phyloP scores from a whole-genome alignment of 2,113 vertebrate genomes.

The Ailuropoda melanoleuca region DNA sequence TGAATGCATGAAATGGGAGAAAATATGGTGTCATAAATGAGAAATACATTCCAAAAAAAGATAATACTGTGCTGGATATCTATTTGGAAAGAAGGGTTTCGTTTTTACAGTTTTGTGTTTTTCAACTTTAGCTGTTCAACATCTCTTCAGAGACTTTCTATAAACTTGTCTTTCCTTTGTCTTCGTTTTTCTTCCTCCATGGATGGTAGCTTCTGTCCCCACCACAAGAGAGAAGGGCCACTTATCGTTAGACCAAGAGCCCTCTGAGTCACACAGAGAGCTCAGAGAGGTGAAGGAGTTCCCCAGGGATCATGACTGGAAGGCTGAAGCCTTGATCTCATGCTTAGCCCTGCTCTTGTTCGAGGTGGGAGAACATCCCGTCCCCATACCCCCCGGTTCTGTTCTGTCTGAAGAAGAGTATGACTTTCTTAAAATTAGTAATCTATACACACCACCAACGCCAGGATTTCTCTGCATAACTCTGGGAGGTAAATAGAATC shows the following conservation, averaged over 20 bases:
- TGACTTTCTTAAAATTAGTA: not conserved
- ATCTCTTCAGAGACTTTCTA: not conserved
- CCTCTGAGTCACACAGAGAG: rapidly evolving
- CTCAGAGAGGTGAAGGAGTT: not conserved
- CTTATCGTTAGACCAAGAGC: too few species aligned
- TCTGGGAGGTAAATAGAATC: not conserved
- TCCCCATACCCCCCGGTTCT: rapidly evolving
- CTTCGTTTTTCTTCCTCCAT: not conserved
- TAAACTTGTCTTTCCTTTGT: not conserved
- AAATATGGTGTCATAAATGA: constrained; percentile 57
- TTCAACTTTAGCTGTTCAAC: not conserved
- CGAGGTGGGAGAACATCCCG: not conserved
- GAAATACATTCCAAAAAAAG: not conserved
- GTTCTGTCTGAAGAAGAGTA: not conserved
- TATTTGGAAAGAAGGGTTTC: not conserved
- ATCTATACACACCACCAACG: not conserved
- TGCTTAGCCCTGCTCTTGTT: not conserved
- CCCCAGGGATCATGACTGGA: too few species aligned
- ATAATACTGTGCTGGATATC: not conserved
- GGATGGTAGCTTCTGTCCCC: not conserved
- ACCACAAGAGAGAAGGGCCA: not conserved
- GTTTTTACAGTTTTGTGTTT: constrained; percentile 59
- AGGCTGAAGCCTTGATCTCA: not conserved
- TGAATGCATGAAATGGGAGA: constrained; percentile 54
- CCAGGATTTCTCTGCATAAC: not conserved